phyloP scores from a whole-genome alignment of 2,797 vertebrate genomes.

The Pangasius sanitwongsei region DNA sequence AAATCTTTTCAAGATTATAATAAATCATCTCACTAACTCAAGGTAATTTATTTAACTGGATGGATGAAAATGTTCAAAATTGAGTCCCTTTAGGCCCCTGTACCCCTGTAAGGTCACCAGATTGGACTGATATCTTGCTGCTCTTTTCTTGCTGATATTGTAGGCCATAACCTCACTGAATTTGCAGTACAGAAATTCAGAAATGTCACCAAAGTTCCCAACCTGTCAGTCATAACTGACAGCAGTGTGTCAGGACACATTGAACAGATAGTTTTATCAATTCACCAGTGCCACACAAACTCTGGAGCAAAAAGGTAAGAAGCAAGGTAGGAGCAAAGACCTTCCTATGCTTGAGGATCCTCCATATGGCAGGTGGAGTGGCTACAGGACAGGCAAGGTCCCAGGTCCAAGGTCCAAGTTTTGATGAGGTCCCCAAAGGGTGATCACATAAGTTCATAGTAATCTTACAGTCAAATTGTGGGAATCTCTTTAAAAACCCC shows the following conservation, averaged over 20 bases:
- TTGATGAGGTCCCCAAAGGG: no score
- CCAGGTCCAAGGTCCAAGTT: no score
- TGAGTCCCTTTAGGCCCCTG: neutral
- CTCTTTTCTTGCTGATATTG: constrained; percentile 32
- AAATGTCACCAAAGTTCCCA: constrained; percentile 43
- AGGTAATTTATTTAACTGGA: neutral
- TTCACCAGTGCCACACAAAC: constrained; percentile 56
- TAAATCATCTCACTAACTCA: neutral
- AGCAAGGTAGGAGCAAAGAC: neutral
- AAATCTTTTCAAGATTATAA: neutral
- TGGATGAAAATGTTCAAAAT: neutral
- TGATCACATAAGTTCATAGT: no score
- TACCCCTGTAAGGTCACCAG: constrained; percentile 23
- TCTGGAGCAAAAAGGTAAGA: neutral
- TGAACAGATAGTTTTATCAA: constrained; percentile 56
- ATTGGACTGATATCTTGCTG: constrained; percentile 38
- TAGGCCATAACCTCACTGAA: constrained; percentile 38
- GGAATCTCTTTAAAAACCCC: no score
- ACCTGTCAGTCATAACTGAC: constrained; percentile 43
- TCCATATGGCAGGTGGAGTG: neutral
- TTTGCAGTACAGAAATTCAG: constrained; percentile 30
- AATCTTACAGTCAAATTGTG: no score
- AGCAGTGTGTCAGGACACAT: constrained; percentile 43
- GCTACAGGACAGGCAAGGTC: neutral
- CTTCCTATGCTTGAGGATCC: neutral